Evolutionary conservation across 2,113 vertebrate species (phyloP).

Genomic region (Blennius ocellaris): DNA sequence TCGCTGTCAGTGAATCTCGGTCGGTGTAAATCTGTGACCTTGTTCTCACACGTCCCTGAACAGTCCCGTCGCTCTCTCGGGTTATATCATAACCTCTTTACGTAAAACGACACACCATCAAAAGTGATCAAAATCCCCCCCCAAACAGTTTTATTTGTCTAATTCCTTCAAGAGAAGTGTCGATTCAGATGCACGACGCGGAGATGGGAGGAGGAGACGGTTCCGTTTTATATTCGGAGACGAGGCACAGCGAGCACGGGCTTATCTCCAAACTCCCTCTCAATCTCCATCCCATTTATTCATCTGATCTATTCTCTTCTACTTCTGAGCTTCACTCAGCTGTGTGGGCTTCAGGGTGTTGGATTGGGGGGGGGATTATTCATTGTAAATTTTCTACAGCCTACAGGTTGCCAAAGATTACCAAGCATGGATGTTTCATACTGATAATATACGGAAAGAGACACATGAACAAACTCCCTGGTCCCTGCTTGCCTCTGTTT

Average conservation of each 20-base stretch:
- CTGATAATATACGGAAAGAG: constrained; percentile 57
- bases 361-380: constrained; percentile 30
- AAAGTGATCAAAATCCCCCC: constrained; percentile 26
- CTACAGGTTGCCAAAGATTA: constrained; percentile 67
- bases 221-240: constrained; percentile 24
- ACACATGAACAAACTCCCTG: constrained; percentile 36
- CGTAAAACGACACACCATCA: constrained; percentile 37
- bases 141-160: constrained; percentile 12
- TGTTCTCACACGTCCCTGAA: constrained; percentile 12
- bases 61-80: constrained; percentile 13
- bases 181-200: constrained; percentile 13
- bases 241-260: constrained; percentile 19
- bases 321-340: constrained; percentile 7
- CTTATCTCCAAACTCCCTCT: constrained; percentile 50
- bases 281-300: constrained; percentile 40
- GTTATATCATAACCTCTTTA: constrained; percentile 55
- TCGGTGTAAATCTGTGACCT: constrained; percentile 11
- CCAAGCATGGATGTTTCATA: constrained; percentile 70
- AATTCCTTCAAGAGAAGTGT: constrained; percentile 49
- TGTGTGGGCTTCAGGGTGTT: constrained; percentile 24
- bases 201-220: constrained; percentile 26
- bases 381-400: constrained; percentile 50
- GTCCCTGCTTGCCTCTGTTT: constrained; percentile 4
- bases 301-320: constrained; percentile 36
- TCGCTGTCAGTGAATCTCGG: not conserved